These are phyloP conservation scores for Patella vulgata DNA, from an alignment of 1,140 invertebrate genomes.

Conservation along the genomic window DNA sequence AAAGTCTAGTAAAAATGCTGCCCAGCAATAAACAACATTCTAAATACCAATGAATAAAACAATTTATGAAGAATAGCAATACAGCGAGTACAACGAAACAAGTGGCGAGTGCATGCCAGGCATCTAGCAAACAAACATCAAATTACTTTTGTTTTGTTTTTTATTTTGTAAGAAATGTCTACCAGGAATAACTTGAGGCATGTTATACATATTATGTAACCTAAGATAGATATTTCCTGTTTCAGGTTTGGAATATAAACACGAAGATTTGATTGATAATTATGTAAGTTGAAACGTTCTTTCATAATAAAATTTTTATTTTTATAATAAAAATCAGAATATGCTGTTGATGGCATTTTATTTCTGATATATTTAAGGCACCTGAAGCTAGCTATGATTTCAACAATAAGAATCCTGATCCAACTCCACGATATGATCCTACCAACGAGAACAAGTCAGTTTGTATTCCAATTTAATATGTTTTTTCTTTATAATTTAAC, in stretches of 20 bases:
- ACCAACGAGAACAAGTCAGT: constrained; percentile 62
- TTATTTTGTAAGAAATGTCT: too few relatives aligned
- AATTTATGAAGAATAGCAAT: too few relatives aligned
- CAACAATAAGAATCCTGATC: constrained; percentile 81
- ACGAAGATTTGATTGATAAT: constrained; percentile 86
- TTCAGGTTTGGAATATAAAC: constrained; percentile 67
- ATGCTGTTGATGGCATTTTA: neutral
- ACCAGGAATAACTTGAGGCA: too few relatives aligned
- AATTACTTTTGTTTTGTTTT: too few relatives aligned
- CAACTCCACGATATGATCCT: constrained; percentile 69
- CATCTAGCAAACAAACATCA: too few relatives aligned
- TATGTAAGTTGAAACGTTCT: constrained; percentile 77
- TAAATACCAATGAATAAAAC: too few relatives aligned
- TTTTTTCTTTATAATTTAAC: neutral
- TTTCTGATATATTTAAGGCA: constrained; percentile 37
- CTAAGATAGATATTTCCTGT: too few relatives aligned
- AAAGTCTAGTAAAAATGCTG: too few relatives aligned
- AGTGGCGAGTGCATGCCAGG: too few relatives aligned
- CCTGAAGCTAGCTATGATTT: constrained; percentile 91
- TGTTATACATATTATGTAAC: too few relatives aligned
- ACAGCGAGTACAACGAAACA: too few relatives aligned
- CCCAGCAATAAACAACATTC: too few relatives aligned
- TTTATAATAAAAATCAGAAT: neutral
- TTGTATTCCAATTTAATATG: neutral
- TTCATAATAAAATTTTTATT: neutral